Percentiles rank a stretch among this genome's conserved stretches.
phyloP scores from a whole-genome alignment of 37 sponge, comb jelly and placozoan species.

The Cliona cf. orientalis region DNA sequence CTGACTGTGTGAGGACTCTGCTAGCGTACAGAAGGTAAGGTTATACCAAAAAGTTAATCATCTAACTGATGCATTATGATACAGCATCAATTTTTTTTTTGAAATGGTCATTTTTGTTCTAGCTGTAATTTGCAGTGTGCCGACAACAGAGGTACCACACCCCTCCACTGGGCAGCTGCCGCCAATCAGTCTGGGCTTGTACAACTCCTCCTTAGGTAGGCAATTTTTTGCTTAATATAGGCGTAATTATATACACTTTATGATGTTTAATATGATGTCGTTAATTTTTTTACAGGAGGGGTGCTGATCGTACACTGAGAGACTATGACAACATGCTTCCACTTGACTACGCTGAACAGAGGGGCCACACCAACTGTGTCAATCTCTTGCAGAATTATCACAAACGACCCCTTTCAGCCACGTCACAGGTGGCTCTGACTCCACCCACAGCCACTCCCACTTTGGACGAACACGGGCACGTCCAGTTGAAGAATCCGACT shows the following conservation, averaged over 20 bases:
- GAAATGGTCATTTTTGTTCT: neutral
- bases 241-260: neutral
- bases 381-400: conserved; percentile 58
- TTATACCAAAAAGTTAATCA: neutral
- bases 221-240: neutral
- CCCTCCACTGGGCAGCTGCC: conserved; percentile 92
- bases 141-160: conserved; percentile 70
- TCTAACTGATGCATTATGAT: neutral
- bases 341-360: conserved; percentile 77
- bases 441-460: conserved; percentile 19
- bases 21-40: conserved; percentile 66
- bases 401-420: conserved; percentile 27
- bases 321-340: conserved; percentile 71
- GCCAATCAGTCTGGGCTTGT: conserved; percentile 79
- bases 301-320: conserved; percentile 53
- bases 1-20: conserved; percentile 75
- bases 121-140: conserved; percentile 80
- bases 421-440: neutral
- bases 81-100: neutral
- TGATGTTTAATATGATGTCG: too few species aligned
- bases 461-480: conserved; percentile 81
- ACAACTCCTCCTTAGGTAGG: conserved; percentile 81
- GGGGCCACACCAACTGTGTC: conserved; percentile 65
- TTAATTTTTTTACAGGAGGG: conserved; percentile 32
- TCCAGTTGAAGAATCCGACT: conserved; percentile 31